Percentiles rank a stretch among this genome's conserved stretches.
These are phyloP conservation scores for Chrysemys picta DNA, from an alignment of 2,113 vertebrate genomes.

Conservation along the genomic window DNA sequence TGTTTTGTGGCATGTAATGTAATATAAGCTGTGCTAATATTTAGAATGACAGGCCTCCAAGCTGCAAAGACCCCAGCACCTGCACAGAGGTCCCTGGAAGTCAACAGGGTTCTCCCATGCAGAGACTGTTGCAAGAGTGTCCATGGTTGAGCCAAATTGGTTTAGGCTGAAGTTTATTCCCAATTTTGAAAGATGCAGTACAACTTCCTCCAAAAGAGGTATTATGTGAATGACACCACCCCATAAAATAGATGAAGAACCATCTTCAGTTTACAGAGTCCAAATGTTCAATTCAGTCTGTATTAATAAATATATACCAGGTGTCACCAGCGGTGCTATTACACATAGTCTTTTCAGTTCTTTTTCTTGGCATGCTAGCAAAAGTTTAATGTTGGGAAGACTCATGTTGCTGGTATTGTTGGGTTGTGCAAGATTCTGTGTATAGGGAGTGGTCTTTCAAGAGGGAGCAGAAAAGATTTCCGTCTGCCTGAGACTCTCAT, in stretches of 20 bases:
- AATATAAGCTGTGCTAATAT: background rate
- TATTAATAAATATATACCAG: background rate
- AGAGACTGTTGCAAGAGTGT: background rate
- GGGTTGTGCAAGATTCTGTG: background rate
- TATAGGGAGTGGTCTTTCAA: background rate
- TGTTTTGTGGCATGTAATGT: background rate
- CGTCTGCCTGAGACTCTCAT: background rate
- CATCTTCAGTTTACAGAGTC: background rate
- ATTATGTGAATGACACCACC: background rate
- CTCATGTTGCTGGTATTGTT: background rate
- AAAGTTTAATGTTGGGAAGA: background rate
- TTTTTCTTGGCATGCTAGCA: background rate
- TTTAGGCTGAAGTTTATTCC: background rate
- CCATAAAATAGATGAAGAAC: background rate
- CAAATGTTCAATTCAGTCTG: background rate
- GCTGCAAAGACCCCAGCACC: background rate
- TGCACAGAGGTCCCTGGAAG: background rate
- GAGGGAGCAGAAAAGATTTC: background rate
- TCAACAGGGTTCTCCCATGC: background rate
- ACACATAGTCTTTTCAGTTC: background rate
- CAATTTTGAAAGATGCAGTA: background rate
- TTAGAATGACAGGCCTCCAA: background rate
- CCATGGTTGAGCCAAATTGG: background rate
- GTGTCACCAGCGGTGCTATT: background rate
- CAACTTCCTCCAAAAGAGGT: background rate